phyloP scores from a whole-genome alignment of 2,888 invertebrate species.

The Tipula vernalis region DNA sequence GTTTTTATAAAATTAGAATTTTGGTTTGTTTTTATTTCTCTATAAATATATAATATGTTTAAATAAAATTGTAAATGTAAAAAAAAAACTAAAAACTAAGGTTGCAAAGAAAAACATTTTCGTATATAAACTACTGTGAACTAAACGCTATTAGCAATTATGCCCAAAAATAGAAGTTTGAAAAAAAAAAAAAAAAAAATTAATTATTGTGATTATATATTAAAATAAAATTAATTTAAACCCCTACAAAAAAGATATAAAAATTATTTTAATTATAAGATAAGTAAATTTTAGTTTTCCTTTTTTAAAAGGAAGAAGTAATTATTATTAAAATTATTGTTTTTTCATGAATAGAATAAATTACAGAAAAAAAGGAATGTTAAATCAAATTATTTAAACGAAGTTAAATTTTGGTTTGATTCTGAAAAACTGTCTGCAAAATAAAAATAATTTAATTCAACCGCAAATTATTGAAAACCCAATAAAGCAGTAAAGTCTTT shows the following conservation, averaged over 20 bases:
- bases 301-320: not conserved
- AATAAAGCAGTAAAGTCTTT: not conserved
- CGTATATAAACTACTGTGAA: not conserved
- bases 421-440: not conserved
- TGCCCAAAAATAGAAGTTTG: not conserved
- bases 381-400: not conserved
- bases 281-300: not conserved
- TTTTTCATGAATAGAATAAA: not conserved
- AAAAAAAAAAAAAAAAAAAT: not conserved
- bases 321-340: not conserved
- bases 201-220: not conserved
- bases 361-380: not conserved
- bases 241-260: not conserved
- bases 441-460: not conserved
- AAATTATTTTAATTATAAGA: not conserved
- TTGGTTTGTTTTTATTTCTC: not conserved
- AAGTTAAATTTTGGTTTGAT: not conserved
- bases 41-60: not conserved
- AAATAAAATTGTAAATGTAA: not conserved
- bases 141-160: not conserved
- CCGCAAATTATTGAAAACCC: not conserved
- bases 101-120: not conserved
- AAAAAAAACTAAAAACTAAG: not conserved
- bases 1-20: not conserved
- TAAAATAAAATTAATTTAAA: not conserved